Evolutionary conservation across 2,888 invertebrate genomes (phyloP).

Genomic region (Dione juno): DNA sequence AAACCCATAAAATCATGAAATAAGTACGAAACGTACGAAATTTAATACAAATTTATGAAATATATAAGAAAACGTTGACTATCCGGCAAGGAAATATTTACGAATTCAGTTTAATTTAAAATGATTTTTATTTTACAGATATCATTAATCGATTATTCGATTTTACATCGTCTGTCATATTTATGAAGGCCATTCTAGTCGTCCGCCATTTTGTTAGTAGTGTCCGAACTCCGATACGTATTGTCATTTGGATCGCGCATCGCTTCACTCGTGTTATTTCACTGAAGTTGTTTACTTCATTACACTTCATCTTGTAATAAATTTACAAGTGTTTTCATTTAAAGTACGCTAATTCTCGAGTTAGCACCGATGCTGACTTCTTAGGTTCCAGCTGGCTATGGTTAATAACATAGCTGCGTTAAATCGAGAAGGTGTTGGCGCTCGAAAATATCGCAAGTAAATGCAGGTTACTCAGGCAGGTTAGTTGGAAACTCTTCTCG

Average conservation of each 20-base stretch:
- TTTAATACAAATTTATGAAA: no score
- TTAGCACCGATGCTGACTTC: constrained; percentile 19
- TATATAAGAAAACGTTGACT: no score
- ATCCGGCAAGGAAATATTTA: no score
- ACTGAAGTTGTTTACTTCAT: constrained; percentile 4
- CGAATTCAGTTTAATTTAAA: no score
- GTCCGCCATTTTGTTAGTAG: neutral
- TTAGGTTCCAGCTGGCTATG: constrained; percentile 37
- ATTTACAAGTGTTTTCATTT: neutral
- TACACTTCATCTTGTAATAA: neutral
- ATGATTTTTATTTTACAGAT: no score
- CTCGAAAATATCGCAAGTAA: constrained; percentile 41
- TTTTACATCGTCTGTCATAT: neutral
- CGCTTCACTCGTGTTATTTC: constrained; percentile 1
- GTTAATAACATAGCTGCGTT: constrained; percentile 26
- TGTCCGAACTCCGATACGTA: neutral
- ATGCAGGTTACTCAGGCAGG: constrained; percentile 52
- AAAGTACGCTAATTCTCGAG: neutral
- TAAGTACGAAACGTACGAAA: no score
- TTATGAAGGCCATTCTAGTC: neutral
- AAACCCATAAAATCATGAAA: no score
- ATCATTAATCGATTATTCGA: neutral
- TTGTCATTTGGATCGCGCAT: neutral
- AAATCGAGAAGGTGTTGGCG: constrained; percentile 37
- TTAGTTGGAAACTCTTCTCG: constrained; percentile 28